Base-by-base conservation (phyloP, 2,113 vertebrate species). In the Bambusicola thoracicus region DNA sequence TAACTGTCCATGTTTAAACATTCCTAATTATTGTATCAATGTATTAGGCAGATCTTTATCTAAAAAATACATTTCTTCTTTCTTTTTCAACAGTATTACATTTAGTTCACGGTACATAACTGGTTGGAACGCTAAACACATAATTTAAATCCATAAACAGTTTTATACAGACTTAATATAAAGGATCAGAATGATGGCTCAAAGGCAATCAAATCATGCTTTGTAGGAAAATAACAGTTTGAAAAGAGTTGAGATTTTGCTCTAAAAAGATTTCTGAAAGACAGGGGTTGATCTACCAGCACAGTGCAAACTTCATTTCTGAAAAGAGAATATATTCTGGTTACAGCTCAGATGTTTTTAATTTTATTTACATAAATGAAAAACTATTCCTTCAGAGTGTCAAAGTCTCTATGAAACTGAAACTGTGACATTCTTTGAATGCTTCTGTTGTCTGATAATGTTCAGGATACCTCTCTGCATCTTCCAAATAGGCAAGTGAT, bases 341-440 rank as follows among this genome's bases (percentile, higher is more conserved):
- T 61, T n/a, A 69, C 2, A 56, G 46, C 4, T 63, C 22, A 14
- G 4, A 2, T 36, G 11, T 13, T 88, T 80, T 83, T 83, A 43
- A 55, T 2, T 2, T 46, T 87, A 67, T 44, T 76, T 84, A 49
- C 1, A 8, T 36, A 67, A 94, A 51, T n/a, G 3, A 77, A 93
- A 87, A 12, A 41, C 0, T 18, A 61, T 72, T 88, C 7, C 29
- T 75, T 59, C 34, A 55, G 11, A 56, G 43, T 78, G 32, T 43
- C 40, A 61, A 29, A 89, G 53, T 8, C 4, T 75, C 38, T 30
- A 2, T 41, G 38, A 51, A 90, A 76, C 13, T 21, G 29, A 85
- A 81, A 63, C 49, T 51, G 8, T 76, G 49, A 48, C 65, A 77
- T 77, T 84, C 77, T 84, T 95, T 65, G 48, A 90, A 86, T 68